A percentile compares a stretch with the other conserved stretches of the same genome.
Evolutionary conservation across 2,113 vertebrate genomes (phyloP).

Genomic region (Clarias batrachus): DNA sequence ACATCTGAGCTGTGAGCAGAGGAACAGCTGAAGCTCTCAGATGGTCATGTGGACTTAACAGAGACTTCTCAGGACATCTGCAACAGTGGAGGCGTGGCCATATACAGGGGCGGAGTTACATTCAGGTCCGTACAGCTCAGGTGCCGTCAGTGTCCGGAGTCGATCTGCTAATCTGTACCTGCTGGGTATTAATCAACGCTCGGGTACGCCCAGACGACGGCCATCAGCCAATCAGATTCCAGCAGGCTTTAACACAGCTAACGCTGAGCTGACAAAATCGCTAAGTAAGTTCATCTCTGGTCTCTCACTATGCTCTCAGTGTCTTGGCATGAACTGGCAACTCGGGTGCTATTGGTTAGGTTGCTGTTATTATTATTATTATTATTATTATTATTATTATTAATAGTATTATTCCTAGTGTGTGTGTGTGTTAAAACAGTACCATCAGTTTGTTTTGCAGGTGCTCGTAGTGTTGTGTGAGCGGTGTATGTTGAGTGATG

Average conservation of each 20-base stretch:
- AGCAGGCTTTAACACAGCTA: background rate
- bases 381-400: background rate
- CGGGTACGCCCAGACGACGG: background rate
- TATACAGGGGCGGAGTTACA: no score
- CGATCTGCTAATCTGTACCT: background rate
- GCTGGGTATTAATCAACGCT: background rate
- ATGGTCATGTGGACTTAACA: background rate
- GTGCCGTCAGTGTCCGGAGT: background rate
- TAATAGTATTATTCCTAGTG: background rate
- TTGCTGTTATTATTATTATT: background rate
- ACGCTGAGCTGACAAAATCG: background rate
- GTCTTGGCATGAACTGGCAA: background rate
- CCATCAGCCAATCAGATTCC: background rate
- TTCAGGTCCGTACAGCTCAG: no score
- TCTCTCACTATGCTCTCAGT: background rate
- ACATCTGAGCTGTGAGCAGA: background rate
- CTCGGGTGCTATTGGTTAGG: background rate
- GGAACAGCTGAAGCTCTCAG: background rate
- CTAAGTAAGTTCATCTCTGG: background rate
- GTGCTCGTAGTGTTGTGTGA: conserved; percentile 66
- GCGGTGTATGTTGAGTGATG: conserved; percentile 75
- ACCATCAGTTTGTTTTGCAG: conserved; percentile 84
- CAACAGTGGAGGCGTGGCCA: background rate
- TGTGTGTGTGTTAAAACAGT: conserved; percentile 21
- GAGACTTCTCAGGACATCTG: background rate